Evolutionary conservation across 35 echinoderm and acorn worm species (phyloP).

Genomic region (Amphiura filiformis): DNA sequence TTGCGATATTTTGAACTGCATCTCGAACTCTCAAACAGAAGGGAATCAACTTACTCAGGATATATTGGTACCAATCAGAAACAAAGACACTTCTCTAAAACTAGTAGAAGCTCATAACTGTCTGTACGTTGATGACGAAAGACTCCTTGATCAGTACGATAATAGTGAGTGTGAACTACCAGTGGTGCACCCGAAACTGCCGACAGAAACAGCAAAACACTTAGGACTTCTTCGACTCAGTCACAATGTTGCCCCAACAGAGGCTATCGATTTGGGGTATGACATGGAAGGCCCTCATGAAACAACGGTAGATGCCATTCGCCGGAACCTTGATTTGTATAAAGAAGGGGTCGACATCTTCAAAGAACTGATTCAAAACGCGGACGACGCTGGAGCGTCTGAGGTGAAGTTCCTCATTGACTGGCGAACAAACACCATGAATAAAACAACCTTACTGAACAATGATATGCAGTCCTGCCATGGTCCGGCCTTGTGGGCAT

Average conservation of each 20-base stretch:
- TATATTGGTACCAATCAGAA: not conserved
- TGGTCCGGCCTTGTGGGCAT: slow-evolving; percentile 72
- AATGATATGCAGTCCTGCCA: slow-evolving; percentile 54
- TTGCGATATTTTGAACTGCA: slow-evolving; percentile 5
- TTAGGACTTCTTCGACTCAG: slow-evolving; percentile 32
- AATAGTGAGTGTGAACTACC: not conserved
- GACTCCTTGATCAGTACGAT: not conserved
- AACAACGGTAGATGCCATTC: slow-evolving; percentile 23
- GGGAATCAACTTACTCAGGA: not conserved
- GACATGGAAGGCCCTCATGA: slow-evolving; percentile 39
- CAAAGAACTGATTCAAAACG: slow-evolving; percentile 75
- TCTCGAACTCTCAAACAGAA: not conserved
- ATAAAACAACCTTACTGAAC: slow-evolving; percentile 40
- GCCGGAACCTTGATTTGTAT: slow-evolving; percentile 26
- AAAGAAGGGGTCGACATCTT: slow-evolving; percentile 22
- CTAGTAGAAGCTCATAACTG: not conserved
- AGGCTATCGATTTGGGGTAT: slow-evolving; percentile 26
- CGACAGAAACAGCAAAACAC: slow-evolving; percentile 13
- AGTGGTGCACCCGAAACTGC: slow-evolving; percentile 22
- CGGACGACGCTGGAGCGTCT: slow-evolving; percentile 47
- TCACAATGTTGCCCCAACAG: slow-evolving; percentile 20
- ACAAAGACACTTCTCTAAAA: too few species aligned
- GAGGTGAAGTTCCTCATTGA: slow-evolving; percentile 71
- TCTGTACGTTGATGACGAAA: slow-evolving; percentile 17
- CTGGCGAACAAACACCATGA: slow-evolving; percentile 35